Base-by-base conservation (phyloP, 2,888 invertebrate species). In the Macrostomum cliftonense region DNA sequence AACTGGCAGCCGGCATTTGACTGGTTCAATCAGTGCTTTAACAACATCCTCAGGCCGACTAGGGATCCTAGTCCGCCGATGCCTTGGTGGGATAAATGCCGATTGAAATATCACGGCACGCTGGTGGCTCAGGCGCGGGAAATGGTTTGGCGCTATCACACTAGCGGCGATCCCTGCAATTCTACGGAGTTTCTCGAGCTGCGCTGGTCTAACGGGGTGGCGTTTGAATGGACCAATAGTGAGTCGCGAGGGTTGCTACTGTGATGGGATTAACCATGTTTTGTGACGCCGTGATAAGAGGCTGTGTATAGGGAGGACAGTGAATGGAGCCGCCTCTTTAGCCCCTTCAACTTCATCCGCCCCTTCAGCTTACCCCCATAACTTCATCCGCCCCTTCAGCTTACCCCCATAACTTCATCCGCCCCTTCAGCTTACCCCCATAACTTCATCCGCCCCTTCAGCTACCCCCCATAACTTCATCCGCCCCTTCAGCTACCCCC, bases 161-260 rank as follows among this genome's bases (percentile, higher is more conserved):
- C 91, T 2, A 93, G 93, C 0, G 75, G 89, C 12, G 91, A 97
- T 73, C 97, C 97, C 0, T 97, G 95, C 71, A 97, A 97, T 67
- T 88, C 88, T 4, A 95, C 95, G 0, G 97, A 97, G 70, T 86
- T 95, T 73, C 91, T 97, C 86, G 95, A 97, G 70, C 76, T 93
- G 55, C 84, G 86, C 0, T 97, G 95, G 93, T 81, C 79, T 39
- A 80, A 86, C 59, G 78, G 91, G 2, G 81, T 28, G 28, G 28
- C 83, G 37, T 79, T 97, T 63, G 89, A 95, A 61, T 95, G 95
- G 93, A 88, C 87, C 1, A 86, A 88, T 67, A 87, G 85, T 76
- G 65, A 56, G 56, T 43, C 43, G 39, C 64, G 17, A 4, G 4
- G 28, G 28, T 7, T 7, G 4, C 9, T 4, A 28, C 9, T 28